These are phyloP conservation scores for Charaxes varanes DNA, from an alignment of 1,140 invertebrate genomes.

Conservation along the genomic window DNA sequence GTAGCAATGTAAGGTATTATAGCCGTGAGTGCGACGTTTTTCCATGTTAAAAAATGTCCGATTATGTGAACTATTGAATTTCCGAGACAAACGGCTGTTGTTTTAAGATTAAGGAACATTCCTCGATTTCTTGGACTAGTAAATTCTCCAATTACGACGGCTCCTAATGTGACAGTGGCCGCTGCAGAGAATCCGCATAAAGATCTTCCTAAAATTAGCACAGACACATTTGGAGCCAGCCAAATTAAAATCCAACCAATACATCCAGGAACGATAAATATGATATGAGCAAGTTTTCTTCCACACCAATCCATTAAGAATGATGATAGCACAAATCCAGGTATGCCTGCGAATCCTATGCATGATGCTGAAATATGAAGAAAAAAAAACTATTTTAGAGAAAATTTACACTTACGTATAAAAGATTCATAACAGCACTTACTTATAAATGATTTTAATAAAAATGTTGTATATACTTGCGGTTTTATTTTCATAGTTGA, in stretches of 20 bases:
- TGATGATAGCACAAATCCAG: slow-evolving; percentile 41
- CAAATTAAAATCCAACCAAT: slow-evolving; percentile 46
- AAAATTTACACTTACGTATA: too few species aligned
- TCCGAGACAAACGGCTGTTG: slow-evolving; percentile 42
- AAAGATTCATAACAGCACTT: too few species aligned
- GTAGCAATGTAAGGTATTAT: slow-evolving; percentile 28
- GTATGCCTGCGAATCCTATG: slow-evolving; percentile 36
- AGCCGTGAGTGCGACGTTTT: slow-evolving; percentile 35
- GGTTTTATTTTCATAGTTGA: too few species aligned
- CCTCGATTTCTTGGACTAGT: slow-evolving; percentile 44
- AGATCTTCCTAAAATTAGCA: slow-evolving; percentile 36
- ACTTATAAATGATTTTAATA: too few species aligned
- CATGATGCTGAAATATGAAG: slow-evolving; percentile 39
- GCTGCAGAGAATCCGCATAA: slow-evolving; percentile 38
- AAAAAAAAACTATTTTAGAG: neutral
- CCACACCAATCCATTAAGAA: slow-evolving; percentile 44
- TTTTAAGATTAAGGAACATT: slow-evolving; percentile 55
- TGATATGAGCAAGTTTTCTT: slow-evolving; percentile 28
- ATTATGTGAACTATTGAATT: slow-evolving; percentile 37
- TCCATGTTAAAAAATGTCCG: slow-evolving; percentile 40
- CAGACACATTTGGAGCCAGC: slow-evolving; percentile 28
- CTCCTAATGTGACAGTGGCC: slow-evolving; percentile 43
- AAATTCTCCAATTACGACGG: slow-evolving; percentile 54
- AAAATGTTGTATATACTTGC: too few species aligned
- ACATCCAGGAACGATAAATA: slow-evolving; percentile 36